phyloP scores from a whole-genome alignment of 2,888 invertebrate species.

The Peribatodes rhomboidaria region DNA sequence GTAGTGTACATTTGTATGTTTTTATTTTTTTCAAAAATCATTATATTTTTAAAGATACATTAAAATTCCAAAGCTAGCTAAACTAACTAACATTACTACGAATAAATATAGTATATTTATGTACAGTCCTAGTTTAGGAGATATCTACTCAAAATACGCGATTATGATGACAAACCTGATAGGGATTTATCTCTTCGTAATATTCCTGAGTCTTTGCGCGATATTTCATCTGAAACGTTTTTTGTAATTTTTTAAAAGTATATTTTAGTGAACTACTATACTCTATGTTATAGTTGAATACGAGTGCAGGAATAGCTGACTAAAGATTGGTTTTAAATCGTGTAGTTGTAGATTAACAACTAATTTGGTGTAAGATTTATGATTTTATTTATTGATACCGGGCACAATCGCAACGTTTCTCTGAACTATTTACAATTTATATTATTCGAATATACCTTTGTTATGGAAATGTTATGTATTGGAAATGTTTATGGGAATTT shows the following conservation, averaged over 20 bases:
- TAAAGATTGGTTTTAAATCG: too few relatives aligned
- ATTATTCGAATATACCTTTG: too few relatives aligned
- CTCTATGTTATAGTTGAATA: not conserved
- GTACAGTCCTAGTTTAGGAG: slow-evolving; percentile 7
- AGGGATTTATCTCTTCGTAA: slow-evolving; percentile 77
- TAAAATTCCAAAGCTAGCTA: slow-evolving; percentile 45
- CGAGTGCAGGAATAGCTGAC: not conserved
- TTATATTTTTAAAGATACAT: not conserved
- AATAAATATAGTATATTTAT: slow-evolving; percentile 3
- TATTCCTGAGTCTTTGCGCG: slow-evolving; percentile 75
- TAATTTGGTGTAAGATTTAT: too few relatives aligned
- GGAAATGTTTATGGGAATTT: too few relatives aligned
- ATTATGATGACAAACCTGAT: slow-evolving; percentile 68
- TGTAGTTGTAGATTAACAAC: too few relatives aligned
- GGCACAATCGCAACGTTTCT: too few relatives aligned
- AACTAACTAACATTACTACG: slow-evolving; percentile 32
- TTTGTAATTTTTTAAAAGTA: slow-evolving; percentile 41
- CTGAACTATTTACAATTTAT: too few relatives aligned
- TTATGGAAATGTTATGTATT: too few relatives aligned
- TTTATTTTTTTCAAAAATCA: too few relatives aligned
- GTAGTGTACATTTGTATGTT: not conserved
- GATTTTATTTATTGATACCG: too few relatives aligned
- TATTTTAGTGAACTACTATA: not conserved
- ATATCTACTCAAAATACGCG: slow-evolving; percentile 40
- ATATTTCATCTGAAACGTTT: slow-evolving; percentile 76